A percentile compares a stretch with the other conserved stretches of the same genome.
Evolutionary conservation across 2,888 invertebrate species (phyloP).

Genomic region (Dione juno): DNA sequence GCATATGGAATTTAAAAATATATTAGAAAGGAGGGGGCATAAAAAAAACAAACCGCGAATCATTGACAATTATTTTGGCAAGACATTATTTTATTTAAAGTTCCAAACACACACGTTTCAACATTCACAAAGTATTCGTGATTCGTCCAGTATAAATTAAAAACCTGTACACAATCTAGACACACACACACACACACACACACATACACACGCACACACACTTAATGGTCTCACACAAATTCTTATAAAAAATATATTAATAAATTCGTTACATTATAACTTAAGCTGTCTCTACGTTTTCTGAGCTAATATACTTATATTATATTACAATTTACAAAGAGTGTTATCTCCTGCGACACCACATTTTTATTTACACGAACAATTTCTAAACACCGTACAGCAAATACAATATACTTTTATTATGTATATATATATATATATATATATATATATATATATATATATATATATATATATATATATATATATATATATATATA

Average conservation of each 20-base stretch:
- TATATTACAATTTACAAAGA: slow-evolving; percentile 26
- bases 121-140: slow-evolving; percentile 31
- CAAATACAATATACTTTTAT: neutral
- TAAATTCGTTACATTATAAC: slow-evolving; percentile 63
- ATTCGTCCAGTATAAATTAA: slow-evolving; percentile 38
- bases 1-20: too few species aligned
- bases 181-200: neutral
- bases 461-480: too few species aligned
- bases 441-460: too few species aligned
- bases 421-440: too few species aligned
- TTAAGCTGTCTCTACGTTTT: slow-evolving; percentile 16
- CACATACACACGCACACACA: slow-evolving; percentile 22
- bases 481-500: too few species aligned
- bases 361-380: slow-evolving; percentile 27
- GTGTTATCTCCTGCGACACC: slow-evolving; percentile 7
- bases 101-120: slow-evolving; percentile 30
- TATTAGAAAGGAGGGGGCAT: neutral
- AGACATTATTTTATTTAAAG: slow-evolving; percentile 49
- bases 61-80: slow-evolving; percentile 46
- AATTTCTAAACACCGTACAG: neutral
- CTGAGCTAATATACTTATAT: slow-evolving; percentile 14
- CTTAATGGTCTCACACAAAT: slow-evolving; percentile 12
- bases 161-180: slow-evolving; percentile 33
- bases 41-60: slow-evolving; percentile 22
- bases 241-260: slow-evolving; percentile 55